Evolutionary conservation across 2,888 invertebrate genomes (phyloP), one percentile per base, ranked within the genome.

Genomic region (Fissipunctia ypsillon): DNA sequence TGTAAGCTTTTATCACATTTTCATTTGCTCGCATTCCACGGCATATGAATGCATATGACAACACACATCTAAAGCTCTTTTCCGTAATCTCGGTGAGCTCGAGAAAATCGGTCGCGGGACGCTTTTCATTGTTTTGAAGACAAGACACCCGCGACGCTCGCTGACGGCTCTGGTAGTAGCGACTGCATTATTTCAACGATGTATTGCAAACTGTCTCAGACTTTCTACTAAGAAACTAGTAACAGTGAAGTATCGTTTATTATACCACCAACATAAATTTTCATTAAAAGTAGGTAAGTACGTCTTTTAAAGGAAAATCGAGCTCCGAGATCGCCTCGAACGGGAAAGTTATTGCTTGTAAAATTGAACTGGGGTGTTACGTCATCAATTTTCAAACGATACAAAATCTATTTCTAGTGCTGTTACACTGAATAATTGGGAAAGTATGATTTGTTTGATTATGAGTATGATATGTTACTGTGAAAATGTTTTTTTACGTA

Each of bases 181-280:
- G 50, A 50, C 66, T 72, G 65, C 60, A 78, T 78, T 81, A 80
- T 73, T 73, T 56, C 73, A 64, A 65, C 52, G 65, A 72, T 59
- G 69, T 76, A 78, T 80, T 68, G 69, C 64, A 52, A 79, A 83
- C 75, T 69, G 54, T 76, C 76, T 52, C 69, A 76, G 70, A 48
- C 69, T 73, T 78, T 77, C 63, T 80, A 80, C 75, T 75, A 68
- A 59, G 60, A 73, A 77, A 79, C 71, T 73, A 78, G 83, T 76
- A 88, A 89, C 88, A 90, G 89, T 90, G 83, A 87, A 81, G 77
- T 84, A 87, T 85, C 86, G 90, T 88, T 91, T 91, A 90, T 90
- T 89, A 88, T 88, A 84, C 83, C 78, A 78, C 84, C 78, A 88
- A 90, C 90, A 92, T 91, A 89, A 88, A 91, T 92, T 92, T 92